Evolutionary conservation across 2,888 invertebrate genomes (phyloP), one percentile per base, ranked within the genome.

Genomic region (Plebejus melissa): DNA sequence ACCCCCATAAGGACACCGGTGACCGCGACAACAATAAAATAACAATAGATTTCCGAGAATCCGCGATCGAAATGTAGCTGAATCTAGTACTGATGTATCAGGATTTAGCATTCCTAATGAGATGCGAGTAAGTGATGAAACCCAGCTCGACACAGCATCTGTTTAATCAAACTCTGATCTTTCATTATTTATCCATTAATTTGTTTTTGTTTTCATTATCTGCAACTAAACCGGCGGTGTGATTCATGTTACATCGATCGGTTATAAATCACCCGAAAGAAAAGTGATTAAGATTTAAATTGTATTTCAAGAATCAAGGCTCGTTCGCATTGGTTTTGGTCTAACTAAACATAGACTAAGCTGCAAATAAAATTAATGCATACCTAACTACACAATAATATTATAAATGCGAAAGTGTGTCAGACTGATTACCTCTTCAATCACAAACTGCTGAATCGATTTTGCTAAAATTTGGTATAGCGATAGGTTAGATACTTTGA

Each of bases 181-280:
- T 90, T 89, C 89, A 90, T 91, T 90, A 90, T 88, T 91, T 88
- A 89, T 86, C 22, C 86, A 84, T 84, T 84, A 79, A 80, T 83
- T 78, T 80, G 77, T 81, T 80, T 77, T 80, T 78, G 74, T 76
- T 76, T 79, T 72, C 79, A 72, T 50, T 72, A 72, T 50, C 50
- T 50, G 72, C 32, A 72, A 72, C 50, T 70, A 70, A 70, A 38
- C 70, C 41, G 70, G 50, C 46, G 46, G 46, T 46, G 71, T 71
- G 71, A 71, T 46, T 71, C 71, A 71, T 46, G 71, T 71, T 71
- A 71, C 46, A 46, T 50, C 13, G 46, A 41, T 65, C 22, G 65
- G 32, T 65, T 65, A 65, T 65, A 65, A 36, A 65, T 65, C 4
- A 36, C 65, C 4, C 22, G 6, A 65, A 36, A 65, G 32, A 65